Evolutionary conservation across 2,888 invertebrate species (phyloP).

Genomic region (Gymnocheta viridis): DNA sequence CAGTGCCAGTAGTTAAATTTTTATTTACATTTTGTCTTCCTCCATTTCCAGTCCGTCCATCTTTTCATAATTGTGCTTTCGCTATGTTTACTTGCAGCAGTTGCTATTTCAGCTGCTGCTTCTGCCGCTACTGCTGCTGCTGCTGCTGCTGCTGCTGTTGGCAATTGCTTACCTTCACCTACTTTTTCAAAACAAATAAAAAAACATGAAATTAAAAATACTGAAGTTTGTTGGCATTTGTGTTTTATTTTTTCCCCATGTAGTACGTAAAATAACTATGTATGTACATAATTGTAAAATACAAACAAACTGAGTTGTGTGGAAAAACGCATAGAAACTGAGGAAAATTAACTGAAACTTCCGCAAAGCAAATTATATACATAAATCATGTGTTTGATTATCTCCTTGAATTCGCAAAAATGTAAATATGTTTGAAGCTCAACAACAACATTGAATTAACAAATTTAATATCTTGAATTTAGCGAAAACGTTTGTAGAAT

Average conservation of each 20-base stretch:
- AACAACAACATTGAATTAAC: neutral
- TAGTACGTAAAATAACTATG: neutral
- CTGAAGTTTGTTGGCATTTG: slow-evolving; percentile 53
- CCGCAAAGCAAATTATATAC: neutral
- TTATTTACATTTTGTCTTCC: slow-evolving; percentile 45
- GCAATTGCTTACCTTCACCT: slow-evolving; percentile 68
- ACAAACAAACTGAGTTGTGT: neutral
- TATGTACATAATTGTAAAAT: neutral
- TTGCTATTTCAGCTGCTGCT: slow-evolving; percentile 23
- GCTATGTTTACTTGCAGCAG: slow-evolving; percentile 10
- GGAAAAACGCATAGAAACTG: neutral
- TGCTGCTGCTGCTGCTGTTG: slow-evolving; percentile 55
- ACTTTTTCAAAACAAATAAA: slow-evolving; percentile 57
- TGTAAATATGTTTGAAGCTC: too few species aligned
- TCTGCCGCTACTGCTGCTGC: slow-evolving; percentile 45
- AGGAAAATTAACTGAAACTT: neutral
- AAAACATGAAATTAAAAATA: slow-evolving; percentile 45
- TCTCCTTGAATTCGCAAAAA: neutral
- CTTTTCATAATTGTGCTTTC: slow-evolving; percentile 42
- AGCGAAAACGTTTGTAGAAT: neutral
- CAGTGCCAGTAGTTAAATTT: slow-evolving; percentile 14
- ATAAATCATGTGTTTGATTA: neutral
- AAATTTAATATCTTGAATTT: neutral
- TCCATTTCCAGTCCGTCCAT: slow-evolving; percentile 51
- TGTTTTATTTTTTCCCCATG: slow-evolving; percentile 10